Evolutionary conservation across 1,140 invertebrate species (phyloP), one percentile per base, ranked within the genome.

Genomic region (Drosophila funebris): DNA sequence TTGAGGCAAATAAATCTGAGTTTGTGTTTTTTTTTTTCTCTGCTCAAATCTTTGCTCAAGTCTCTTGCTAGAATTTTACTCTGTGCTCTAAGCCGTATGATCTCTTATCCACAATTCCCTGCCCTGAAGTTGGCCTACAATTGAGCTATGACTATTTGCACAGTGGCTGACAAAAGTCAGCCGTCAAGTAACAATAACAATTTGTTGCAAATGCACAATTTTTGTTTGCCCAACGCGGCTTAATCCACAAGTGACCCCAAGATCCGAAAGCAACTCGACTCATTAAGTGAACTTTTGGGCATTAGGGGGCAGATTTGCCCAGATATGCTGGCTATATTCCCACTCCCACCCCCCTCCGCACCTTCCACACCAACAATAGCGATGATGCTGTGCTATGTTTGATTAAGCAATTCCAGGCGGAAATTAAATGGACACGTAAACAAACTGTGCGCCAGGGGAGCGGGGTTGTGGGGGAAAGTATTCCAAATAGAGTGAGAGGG

Each of bases 391-490:
- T 61, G 68, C 76, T 50, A 68, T 79, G 83, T 88, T 88, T 88
- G 83, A 88, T 88, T 88, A 88, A 88, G 83, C 83, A 88, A 83
- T 88, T 88, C 76, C 83, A 83, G 76, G 60, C 83, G 83, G 83
- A 88, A 88, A 88, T 88, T 88, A 88, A 88, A 88, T 88, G 83
- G 83, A 88, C 83, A 88, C 83, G 83, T 84, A 88, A 48, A 88
- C 83, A 88, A 85, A 85, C 82, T 77, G 70, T 31, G 57, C 50
- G 41, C 44, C 41, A 50, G 14, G 37, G 58, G 43, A 18, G 20
- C 0, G 2, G 29, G 16, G 18, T n/a, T n/a, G 7, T 20, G 20
- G 11, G 11, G 18, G 2, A 13, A 22, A 4, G 24, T 4, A 27
- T 27, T 1, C 24, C 24, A 54, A 39, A 20, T 1, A 24, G 24